Conservation (phyloP, 2,113 vertebrate species). For the Dipodomys spectabilis region DNA sequence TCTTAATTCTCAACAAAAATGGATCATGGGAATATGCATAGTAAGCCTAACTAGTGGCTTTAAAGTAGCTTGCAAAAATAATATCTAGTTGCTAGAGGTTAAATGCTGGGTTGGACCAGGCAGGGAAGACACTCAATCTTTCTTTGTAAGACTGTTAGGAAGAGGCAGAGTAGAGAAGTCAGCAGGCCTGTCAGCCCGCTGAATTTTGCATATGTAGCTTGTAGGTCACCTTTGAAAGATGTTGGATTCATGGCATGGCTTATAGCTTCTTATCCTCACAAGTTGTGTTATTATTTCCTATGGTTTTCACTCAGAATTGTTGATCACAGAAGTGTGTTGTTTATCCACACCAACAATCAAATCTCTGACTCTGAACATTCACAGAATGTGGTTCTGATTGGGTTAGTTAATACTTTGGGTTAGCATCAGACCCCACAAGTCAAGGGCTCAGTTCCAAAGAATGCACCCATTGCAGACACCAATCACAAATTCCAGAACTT, state of each 20-base stretch:
- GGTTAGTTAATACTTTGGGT: no score
- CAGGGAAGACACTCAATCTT: background rate
- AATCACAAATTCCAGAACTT: background rate
- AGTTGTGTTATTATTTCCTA: background rate
- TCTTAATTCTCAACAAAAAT: conserved; percentile 30
- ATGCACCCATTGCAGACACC: background rate
- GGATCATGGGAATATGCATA: background rate
- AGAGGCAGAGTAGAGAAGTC: background rate
- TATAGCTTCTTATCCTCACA: background rate
- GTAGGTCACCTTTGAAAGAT: background rate
- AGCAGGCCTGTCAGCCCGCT: background rate
- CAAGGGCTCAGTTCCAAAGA: background rate
- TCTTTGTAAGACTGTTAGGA: background rate
- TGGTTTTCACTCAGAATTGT: background rate
- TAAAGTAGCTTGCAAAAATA: background rate
- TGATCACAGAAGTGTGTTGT: background rate
- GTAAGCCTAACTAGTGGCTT: background rate
- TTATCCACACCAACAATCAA: background rate
- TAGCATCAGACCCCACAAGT: background rate
- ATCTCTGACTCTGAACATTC: background rate
- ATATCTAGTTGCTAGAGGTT: background rate
- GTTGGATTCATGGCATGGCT: background rate
- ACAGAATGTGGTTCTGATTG: background rate
- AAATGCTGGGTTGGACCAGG: background rate
- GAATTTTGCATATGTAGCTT: background rate